Percentiles rank a stretch among this genome's conserved stretches.
Evolutionary conservation across 2,888 invertebrate species (phyloP).

Genomic region (Lamellibrachia satsuma): DNA sequence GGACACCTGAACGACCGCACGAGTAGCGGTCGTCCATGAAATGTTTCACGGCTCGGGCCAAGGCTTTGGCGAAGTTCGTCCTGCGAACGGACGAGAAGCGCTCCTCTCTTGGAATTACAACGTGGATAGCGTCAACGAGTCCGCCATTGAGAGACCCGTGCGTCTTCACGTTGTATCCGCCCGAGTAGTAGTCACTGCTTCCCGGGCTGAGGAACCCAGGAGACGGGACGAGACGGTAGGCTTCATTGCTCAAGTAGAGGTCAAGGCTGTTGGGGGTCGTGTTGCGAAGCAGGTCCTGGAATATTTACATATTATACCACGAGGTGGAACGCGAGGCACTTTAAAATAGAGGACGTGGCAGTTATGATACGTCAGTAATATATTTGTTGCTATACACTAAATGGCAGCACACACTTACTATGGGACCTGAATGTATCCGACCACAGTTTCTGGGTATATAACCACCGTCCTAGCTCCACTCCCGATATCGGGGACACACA

Average conservation of each 20-base stretch:
- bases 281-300: constrained; percentile 35
- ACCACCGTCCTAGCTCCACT: too few relatives aligned
- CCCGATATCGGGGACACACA: too few relatives aligned
- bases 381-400: too few relatives aligned
- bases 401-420: too few relatives aligned
- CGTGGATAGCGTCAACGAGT: constrained; percentile 40
- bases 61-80: background rate
- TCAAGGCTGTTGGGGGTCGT: constrained; percentile 38
- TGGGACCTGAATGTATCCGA: too few relatives aligned
- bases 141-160: constrained; percentile 41
- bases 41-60: background rate
- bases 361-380: too few relatives aligned
- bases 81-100: background rate
- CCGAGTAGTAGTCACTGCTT: constrained; percentile 20
- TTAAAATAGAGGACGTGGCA: too few relatives aligned
- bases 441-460: too few relatives aligned
- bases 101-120: constrained; percentile 33
- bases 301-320: too few relatives aligned
- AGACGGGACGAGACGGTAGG: constrained; percentile 42
- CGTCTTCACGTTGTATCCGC: constrained; percentile 41
- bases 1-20: too few relatives aligned
- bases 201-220: constrained; percentile 27
- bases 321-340: too few relatives aligned
- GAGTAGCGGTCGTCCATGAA: background rate
- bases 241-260: constrained; percentile 34